These are phyloP conservation scores for Pangasius larnaudii DNA, from an alignment of 2,797 vertebrate species.

Conservation along the genomic window DNA sequence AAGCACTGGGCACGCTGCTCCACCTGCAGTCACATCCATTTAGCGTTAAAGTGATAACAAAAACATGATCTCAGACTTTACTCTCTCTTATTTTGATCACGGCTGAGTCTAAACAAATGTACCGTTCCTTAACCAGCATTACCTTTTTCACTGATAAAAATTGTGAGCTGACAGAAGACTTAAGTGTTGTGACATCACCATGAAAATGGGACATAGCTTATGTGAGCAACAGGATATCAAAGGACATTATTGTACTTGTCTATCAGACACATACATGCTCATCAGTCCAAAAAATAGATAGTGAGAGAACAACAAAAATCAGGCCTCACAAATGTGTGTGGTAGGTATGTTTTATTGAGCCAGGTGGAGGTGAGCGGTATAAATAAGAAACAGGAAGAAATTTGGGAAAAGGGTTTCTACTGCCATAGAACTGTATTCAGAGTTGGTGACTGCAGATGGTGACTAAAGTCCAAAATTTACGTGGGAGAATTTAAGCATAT, in stretches of 20 bases:
- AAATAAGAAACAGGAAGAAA: neutral
- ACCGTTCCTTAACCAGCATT: neutral
- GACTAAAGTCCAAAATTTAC: neutral
- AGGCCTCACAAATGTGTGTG: neutral
- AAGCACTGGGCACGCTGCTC: slow-evolving; percentile 52
- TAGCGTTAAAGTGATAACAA: slow-evolving; percentile 5
- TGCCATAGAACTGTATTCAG: neutral
- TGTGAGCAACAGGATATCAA: neutral
- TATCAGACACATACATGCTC: neutral
- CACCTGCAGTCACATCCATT: slow-evolving; percentile 52
- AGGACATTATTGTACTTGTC: neutral
- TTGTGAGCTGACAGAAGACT: neutral
- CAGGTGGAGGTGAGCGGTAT: neutral
- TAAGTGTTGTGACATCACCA: neutral
- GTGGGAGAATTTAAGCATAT: neutral
- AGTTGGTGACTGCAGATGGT: neutral
- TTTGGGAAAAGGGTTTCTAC: neutral
- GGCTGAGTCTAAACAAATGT: neutral
- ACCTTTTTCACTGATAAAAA: neutral
- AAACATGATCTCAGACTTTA: slow-evolving; percentile 6
- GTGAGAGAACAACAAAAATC: neutral
- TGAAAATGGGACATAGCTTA: neutral
- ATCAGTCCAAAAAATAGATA: neutral
- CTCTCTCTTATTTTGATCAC: neutral
- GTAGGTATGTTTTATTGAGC: neutral